Percentiles rank a stretch among this genome's conserved stretches.
phyloP scores from a whole-genome alignment of 2,113 vertebrate genomes.

The Anguilla japonica region DNA sequence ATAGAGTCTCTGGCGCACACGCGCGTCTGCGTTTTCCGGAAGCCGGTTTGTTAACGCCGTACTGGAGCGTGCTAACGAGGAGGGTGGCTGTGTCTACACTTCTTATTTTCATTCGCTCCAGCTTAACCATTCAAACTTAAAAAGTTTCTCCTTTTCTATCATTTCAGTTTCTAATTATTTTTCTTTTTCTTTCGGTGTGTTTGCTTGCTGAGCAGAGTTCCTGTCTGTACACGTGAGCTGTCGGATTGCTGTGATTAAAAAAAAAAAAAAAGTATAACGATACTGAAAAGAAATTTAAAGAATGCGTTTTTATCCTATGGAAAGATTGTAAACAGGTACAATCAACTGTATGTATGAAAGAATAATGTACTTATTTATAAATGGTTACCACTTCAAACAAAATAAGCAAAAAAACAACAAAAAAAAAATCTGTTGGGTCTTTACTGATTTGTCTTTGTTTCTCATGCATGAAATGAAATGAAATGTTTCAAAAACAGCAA shows the following conservation, averaged over 20 bases:
- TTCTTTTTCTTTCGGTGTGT: conserved; percentile 81
- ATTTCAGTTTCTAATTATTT: conserved; percentile 39
- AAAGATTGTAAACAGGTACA: conserved; percentile 90
- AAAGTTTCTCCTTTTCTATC: conserved; percentile 45
- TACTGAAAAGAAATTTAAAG: conserved; percentile 70
- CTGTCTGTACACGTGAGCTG: conserved; percentile 99
- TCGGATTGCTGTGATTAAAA: conserved; percentile 92
- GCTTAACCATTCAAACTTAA: conserved; percentile 52
- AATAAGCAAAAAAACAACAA: conserved; percentile 22
- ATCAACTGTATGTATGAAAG: conserved; percentile 85
- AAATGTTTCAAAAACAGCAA: neutral
- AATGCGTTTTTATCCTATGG: conserved; percentile 93
- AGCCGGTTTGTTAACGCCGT: conserved; percentile 67
- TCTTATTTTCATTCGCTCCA: conserved; percentile 61
- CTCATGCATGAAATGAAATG: neutral
- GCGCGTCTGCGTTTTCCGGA: conserved; percentile 72
- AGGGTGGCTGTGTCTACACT: conserved; percentile 64
- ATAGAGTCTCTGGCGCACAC: conserved; percentile 53
- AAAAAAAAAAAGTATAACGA: conserved; percentile 53
- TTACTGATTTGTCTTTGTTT: neutral
- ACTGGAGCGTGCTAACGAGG: conserved; percentile 63
- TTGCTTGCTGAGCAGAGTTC: conserved; percentile 97
- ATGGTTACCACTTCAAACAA: conserved; percentile 87
- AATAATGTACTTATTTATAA: conserved; percentile 93
- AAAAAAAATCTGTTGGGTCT: neutral